A percentile compares a stretch with the other conserved stretches of the same genome.
These are phyloP conservation scores for Cairina moschata DNA, from an alignment of 2,113 vertebrate species.

Conservation along the genomic window DNA sequence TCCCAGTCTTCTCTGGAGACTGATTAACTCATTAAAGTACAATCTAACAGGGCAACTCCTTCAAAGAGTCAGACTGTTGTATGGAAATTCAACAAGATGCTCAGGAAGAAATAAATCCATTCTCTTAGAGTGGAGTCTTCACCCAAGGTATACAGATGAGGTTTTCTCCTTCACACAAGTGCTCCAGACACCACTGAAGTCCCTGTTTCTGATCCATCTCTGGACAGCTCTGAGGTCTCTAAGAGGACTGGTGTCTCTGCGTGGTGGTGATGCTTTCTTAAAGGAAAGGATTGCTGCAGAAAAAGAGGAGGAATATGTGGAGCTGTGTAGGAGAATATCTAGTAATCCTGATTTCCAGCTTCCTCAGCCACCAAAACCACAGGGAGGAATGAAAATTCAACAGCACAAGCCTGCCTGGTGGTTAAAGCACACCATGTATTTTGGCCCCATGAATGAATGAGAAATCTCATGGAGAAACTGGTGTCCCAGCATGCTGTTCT, in stretches of 20 bases:
- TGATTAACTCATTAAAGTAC: not conserved
- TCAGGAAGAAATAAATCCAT: not conserved
- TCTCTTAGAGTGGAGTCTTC: not conserved
- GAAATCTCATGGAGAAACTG: constrained; percentile 9
- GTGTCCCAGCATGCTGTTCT: not conserved
- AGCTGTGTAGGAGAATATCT: not conserved
- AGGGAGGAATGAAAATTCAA: constrained; percentile 9
- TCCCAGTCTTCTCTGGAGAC: not conserved
- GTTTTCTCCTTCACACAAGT: not conserved
- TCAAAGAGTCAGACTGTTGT: accelerated
- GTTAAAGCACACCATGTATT: not conserved
- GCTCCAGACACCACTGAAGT: not conserved
- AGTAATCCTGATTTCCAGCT: not conserved
- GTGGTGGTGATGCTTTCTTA: not conserved
- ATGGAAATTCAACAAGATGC: not conserved
- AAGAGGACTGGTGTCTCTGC: not conserved
- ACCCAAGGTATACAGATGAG: not conserved
- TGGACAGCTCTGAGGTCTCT: not conserved
- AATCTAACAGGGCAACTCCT: not conserved
- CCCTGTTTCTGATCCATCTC: not conserved
- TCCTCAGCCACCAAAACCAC: not conserved
- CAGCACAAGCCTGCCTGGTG: not conserved
- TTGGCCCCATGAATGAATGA: not conserved
- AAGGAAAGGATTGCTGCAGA: not conserved
- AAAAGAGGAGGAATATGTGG: not conserved